phyloP scores from a whole-genome alignment of 2,888 invertebrate species.

The Drosophila putrida region DNA sequence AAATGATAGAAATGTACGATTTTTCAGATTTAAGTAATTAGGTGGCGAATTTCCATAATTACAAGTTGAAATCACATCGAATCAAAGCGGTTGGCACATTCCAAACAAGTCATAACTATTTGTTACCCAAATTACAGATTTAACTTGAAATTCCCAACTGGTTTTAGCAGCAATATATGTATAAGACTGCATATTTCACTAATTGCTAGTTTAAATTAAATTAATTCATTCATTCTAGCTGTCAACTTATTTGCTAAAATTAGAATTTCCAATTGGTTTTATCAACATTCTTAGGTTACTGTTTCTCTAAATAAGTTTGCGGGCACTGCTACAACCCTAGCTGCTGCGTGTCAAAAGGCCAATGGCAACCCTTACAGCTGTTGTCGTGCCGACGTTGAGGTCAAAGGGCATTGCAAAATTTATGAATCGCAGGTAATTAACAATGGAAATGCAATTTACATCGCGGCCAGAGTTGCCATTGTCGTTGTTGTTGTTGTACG shows the following conservation, averaged over 20 bases:
- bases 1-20: slow-evolving; percentile 24
- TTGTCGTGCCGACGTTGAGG: slow-evolving; percentile 26
- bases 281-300: neutral
- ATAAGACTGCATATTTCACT: no score
- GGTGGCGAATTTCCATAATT: neutral
- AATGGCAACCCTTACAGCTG: slow-evolving; percentile 8
- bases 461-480: slow-evolving; percentile 56
- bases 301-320: neutral
- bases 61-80: neutral
- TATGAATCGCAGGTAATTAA: slow-evolving; percentile 79
- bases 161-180: neutral
- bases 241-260: no score
- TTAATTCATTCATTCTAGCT: no score
- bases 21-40: slow-evolving; percentile 22
- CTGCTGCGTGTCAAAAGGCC: slow-evolving; percentile 18
- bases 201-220: no score
- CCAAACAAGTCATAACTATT: neutral
- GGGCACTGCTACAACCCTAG: slow-evolving; percentile 8
- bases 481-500: slow-evolving; percentile 37
- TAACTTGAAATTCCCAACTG: neutral
- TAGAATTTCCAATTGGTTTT: neutral
- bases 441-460: slow-evolving; percentile 81
- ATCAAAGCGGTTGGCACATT: neutral
- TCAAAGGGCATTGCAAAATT: slow-evolving; percentile 65
- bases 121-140: neutral